Base-by-base conservation (phyloP, 2,888 invertebrate species). In the Meloe dianella region DNA sequence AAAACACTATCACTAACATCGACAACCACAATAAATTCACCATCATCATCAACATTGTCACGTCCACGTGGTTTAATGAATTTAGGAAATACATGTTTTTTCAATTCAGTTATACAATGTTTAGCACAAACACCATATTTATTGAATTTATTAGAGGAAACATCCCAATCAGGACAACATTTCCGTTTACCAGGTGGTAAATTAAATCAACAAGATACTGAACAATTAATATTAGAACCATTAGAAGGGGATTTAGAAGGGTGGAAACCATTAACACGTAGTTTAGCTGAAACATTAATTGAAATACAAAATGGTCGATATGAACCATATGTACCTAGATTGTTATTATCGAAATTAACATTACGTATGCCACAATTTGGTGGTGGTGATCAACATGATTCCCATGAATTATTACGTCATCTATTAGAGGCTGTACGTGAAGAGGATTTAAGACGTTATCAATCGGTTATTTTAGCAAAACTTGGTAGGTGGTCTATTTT, bases 71-170 rank as follows among this genome's bases (percentile, higher is more conserved):
- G 98, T 0, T 85, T 98, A 54, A 87, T 88, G 61, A 98, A 98
- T 85, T 86, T 97, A 80, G 97, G 98, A 60, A 98, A 98, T 82
- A 98, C 98, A 0, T 98, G 98, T 82, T 98, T 97, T 84, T 96
- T 98, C 82, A 98, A 98, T 86, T 95, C 97, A 29, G 96, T 97
- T 9, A 89, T 98, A 86, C 98, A 98, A 85, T 95, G 95, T 81
- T 85, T 96, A 76, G 92, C 93, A 2, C 94, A 94, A 82, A 95
- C 95, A 4, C 94, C 94, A 0, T 94, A 90, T 82, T 85, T 93
- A 72, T 83, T 91, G 57, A 74, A 79, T 60, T 89, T 92, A 59
- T 85, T 94, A 61, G 88, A 90, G 77, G 92, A 92, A 79, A 87
- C 91, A 76, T 85, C 89, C 0, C 85, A 86, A 69, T 86, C 89